Evolutionary conservation across 2,797 vertebrate genomes (phyloP), one percentile per base, ranked within the genome.

Genomic region (Morus bassanus): DNA sequence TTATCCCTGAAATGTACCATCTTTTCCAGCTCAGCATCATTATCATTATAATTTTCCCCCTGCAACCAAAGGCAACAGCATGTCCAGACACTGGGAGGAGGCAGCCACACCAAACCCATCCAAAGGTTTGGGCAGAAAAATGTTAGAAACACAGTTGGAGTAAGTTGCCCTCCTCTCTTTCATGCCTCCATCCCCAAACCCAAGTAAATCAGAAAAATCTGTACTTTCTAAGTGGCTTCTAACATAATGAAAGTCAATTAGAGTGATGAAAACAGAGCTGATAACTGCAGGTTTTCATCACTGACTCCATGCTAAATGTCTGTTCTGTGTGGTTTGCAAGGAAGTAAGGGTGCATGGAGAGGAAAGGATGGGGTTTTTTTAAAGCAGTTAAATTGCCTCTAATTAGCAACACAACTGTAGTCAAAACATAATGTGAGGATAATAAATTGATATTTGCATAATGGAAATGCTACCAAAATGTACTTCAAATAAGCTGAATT

Each of bases 391-490:
- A 95, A 97, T 96, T 96, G 89, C 93, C 81, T 97, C 93, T 95
- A 97, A 98, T 96, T 97, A 97, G 94, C 91, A 93, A 81, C 94
- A 96, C 86, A 88, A 94, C 94, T 91, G 91, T 63, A 95, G 95
- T 97, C 94, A 97, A 94, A 97, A 95, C 88, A 96, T 83, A 95
- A 95, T 94, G 94, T 93, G 81, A 94, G 91, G 93, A 96, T 96
- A 97, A 97, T 97, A 96, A 96, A 96, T 96, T 93, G 96, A 77
- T 93, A 97, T 95, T 97, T 97, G 95, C 85, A 95, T 97, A 95
- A 97, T 97, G 87, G 91, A 92, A 96, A 89, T 80, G 80, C 88
- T 93, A 96, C 88, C 90, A 91, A 98, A 97, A 82, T 78, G 72
- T 94, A 96, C 85, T 96, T 96, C 94, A 89, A 91, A 93, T 89